These are phyloP conservation scores for Mesoligia furuncula DNA, from an alignment of 2,888 invertebrate genomes.

Conservation along the genomic window DNA sequence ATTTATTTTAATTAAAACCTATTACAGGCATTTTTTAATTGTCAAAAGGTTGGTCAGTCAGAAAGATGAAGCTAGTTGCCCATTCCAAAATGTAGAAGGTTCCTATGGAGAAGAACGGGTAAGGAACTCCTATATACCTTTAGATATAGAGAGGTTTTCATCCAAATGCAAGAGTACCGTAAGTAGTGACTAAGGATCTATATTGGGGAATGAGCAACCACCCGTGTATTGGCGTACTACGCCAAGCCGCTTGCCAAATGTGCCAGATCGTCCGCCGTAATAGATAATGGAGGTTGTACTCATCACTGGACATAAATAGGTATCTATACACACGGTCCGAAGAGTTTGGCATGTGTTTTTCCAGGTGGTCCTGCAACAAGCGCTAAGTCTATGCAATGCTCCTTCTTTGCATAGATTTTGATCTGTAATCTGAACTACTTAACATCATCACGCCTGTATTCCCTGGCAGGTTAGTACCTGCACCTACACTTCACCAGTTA, in stretches of 20 bases:
- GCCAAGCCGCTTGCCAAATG: conserved; percentile 55
- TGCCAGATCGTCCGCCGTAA: conserved; percentile 32
- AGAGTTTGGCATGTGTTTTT: background rate
- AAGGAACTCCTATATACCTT: too few species aligned
- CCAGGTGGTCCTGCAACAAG: background rate
- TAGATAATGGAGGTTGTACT: conserved; percentile 26
- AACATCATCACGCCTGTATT: background rate
- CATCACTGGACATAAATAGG: background rate
- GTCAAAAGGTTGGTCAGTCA: too few species aligned
- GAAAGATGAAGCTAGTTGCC: too few species aligned
- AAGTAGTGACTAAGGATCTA: conserved; percentile 37
- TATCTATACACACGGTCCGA: background rate
- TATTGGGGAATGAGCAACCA: conserved; percentile 40
- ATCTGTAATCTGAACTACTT: background rate
- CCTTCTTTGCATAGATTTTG: background rate
- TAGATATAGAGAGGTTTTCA: too few species aligned
- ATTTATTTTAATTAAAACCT: too few species aligned
- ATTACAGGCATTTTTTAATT: too few species aligned
- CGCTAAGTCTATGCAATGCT: background rate
- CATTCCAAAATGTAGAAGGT: too few species aligned
- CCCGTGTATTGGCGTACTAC: conserved; percentile 17
- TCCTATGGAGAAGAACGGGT: too few species aligned
- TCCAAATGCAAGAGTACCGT: conserved; percentile 23
- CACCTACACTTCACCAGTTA: background rate
- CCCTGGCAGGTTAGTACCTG: background rate